Evolutionary conservation across 2,888 invertebrate genomes (phyloP).

Genomic region (Drosophila paranaensis): DNA sequence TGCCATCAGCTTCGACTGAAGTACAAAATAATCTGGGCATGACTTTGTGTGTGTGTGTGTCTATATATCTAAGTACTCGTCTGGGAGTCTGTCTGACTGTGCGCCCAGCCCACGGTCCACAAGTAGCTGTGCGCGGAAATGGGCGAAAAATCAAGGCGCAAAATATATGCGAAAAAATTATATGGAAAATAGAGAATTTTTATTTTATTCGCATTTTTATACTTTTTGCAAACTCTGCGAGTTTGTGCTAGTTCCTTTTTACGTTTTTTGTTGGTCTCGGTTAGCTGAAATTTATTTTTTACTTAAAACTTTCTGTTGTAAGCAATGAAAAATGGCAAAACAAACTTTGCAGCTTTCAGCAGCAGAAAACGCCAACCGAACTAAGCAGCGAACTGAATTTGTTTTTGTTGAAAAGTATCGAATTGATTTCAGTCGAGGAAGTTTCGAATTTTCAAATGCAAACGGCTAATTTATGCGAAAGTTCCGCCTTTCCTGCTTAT

Average conservation of each 20-base stretch:
- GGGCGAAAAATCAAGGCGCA: conserved; percentile 49
- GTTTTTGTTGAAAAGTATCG: conserved; percentile 69
- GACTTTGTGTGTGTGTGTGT: conserved; percentile 24
- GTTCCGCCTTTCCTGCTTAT: conserved; percentile 67
- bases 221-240: conserved; percentile 41
- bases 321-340: conserved; percentile 78
- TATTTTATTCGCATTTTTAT: conserved; percentile 19
- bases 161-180: conserved; percentile 61
- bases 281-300: conserved; percentile 77
- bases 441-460: conserved; percentile 73
- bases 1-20: conserved; percentile 29
- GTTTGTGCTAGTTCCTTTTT: conserved; percentile 42
- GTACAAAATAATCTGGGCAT: conserved; percentile 47
- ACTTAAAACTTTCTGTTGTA: conserved; percentile 80
- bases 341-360: conserved; percentile 75
- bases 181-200: conserved; percentile 39
- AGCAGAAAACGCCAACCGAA: conserved; percentile 50
- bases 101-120: conserved; percentile 9
- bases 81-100: conserved; percentile 29
- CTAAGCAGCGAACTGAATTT: conserved; percentile 48
- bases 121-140: conserved; percentile 31
- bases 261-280: conserved; percentile 43
- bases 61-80: conserved; percentile 34
- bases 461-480: conserved; percentile 78
- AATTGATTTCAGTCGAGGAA: conserved; percentile 74